Base-by-base conservation (phyloP, 23 tunicate genomes). In the Trididemnum miniatum region DNA sequence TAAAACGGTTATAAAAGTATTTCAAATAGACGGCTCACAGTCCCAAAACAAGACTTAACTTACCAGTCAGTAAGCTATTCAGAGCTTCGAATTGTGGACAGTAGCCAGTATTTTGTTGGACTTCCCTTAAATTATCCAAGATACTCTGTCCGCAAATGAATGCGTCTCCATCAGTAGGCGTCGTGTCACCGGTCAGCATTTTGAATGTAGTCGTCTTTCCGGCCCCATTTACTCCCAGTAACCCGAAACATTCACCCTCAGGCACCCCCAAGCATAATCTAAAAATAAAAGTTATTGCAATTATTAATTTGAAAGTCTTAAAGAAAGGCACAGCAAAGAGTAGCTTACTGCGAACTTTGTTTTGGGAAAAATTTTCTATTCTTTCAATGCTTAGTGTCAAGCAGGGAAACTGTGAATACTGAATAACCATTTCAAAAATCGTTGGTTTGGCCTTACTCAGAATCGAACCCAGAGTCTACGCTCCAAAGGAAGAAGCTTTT, bases 191-290 rank as follows among this genome's bases (percentile, higher is more conserved):
- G 35, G 98, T 95, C 72, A 95, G 64, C 98, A 95, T 95, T 88
- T 95, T 87, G 71, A 95, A 95, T 0, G 98, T 95, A 20, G 98
- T 95, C n/a, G 98, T 95, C 52, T 95, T 95, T 20, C 99, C 99
- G 3, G 99, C 99, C 3, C 99, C 99, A 66, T 95, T 95, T 18
- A 95, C 96, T 1, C 99, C 99, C 18, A 95, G 86, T 51, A 95
- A 86, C 1, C 99, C 99, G 75, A 95, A 95, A 76, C 99, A 95
- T 71, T 95, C 99, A 35, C 96, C 99, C 29, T 71, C 77, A 2
- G 96, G 87, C 1, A 95, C 96, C 15, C 92, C 98, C 51, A 93
- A 87, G 35, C 79, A 78, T 88, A 93, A 82, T 31, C 98, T 93
- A 79, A 33, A 62, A 15, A 44, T 7, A 44, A 44, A 44, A 15